Evolutionary conservation across 1,140 invertebrate genomes (phyloP), one percentile per base, ranked within the genome.

Genomic region (Hyphantria cunea): DNA sequence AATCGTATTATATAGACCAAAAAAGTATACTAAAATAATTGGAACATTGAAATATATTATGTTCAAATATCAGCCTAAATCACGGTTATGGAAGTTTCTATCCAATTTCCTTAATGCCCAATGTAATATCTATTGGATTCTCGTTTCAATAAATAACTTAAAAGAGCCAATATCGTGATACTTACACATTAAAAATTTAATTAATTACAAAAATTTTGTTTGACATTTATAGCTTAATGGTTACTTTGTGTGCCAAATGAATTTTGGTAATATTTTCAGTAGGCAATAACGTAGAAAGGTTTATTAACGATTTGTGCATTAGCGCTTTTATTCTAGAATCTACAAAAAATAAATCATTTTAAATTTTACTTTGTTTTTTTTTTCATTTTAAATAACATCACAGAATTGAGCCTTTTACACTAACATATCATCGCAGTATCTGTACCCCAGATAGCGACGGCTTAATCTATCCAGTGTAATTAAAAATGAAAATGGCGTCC

Each of bases 401-500:
- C 5, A 25, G 17, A 25, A 25, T 25, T 3, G 5, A 25, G 17
- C 2, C 17, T 25, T 25, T 25, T 25, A 25, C 5, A 25, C 17
- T 5, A 25, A 56, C 47, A 56, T 17, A 56, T 25, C 14, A n/a
- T 11, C 44, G 47, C 9, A 54, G 34, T 31, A 47, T 32, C 45
- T 58, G 55, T 49, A 25, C 17, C 17, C 1, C 1, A 25, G 17
- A 25, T 3, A 25, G 17, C 17, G 1, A 5, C 5, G n/a, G n/a
- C n/a, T n/a, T n/a, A n/a, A n/a, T n/a, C n/a, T n/a, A n/a, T n/a
- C n/a, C n/a, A n/a, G n/a, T n/a, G 56, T 60, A 60, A 60, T 60
- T 60, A 60, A 41, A 51, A 60, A 47, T 39, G 15, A 58, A 56
- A 58, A 58, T 49, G 37, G 53, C 55, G 9, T 17, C 70, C 50